These are phyloP conservation scores for Blera fallax DNA, from an alignment of 2,888 invertebrate species.

Conservation along the genomic window DNA sequence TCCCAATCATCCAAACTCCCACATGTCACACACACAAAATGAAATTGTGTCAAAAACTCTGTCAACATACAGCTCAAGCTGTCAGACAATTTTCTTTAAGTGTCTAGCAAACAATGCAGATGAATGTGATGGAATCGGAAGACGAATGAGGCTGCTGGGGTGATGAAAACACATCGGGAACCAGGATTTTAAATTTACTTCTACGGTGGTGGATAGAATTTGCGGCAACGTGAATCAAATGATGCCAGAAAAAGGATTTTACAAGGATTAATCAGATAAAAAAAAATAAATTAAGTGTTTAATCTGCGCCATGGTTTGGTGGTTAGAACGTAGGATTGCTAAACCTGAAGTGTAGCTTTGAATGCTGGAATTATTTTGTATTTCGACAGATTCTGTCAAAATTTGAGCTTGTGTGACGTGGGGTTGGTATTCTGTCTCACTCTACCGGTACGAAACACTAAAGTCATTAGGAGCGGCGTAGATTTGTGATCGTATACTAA, in stretches of 20 bases:
- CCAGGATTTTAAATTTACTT: neutral
- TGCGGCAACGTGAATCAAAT: neutral
- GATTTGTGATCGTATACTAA: too few relatives aligned
- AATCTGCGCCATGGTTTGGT: too few relatives aligned
- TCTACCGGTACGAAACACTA: too few relatives aligned
- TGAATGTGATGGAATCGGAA: constrained; percentile 64
- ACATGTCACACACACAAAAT: constrained; percentile 65
- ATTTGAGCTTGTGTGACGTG: too few relatives aligned
- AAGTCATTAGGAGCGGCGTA: too few relatives aligned
- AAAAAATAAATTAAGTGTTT: too few relatives aligned
- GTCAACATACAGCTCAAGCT: constrained; percentile 75
- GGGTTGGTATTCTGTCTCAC: too few relatives aligned
- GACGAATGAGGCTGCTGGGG: neutral
- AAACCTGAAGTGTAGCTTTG: too few relatives aligned
- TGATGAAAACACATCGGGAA: neutral
- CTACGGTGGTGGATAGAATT: neutral
- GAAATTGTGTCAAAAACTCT: constrained; percentile 80
- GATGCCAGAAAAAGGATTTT: neutral
- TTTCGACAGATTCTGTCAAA: too few relatives aligned
- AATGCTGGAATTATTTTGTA: too few relatives aligned
- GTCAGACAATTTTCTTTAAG: constrained; percentile 73
- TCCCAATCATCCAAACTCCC: constrained; percentile 18
- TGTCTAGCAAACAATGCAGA: constrained; percentile 69
- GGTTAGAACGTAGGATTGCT: too few relatives aligned
- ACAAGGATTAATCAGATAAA: too few relatives aligned